Evolutionary conservation across 2,888 invertebrate species (phyloP), one percentile per base, ranked within the genome.

Genomic region (Harpalus rubripes): DNA sequence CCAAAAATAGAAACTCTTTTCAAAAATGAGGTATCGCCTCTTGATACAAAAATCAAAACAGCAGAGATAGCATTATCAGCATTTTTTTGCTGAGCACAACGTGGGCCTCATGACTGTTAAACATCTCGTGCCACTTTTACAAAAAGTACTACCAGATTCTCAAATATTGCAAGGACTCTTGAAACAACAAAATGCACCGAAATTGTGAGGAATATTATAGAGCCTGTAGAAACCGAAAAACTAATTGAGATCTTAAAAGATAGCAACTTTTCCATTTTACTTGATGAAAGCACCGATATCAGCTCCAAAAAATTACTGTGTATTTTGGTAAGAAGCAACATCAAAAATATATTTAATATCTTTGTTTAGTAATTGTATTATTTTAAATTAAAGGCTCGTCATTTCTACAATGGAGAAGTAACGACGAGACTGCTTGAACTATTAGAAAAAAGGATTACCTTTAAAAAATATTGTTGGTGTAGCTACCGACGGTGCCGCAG

Each of bases 31-130:
- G 85, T 22, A 86, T 86, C 81, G 4, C n/a, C 18, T n/a, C 16
- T 22, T 15, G 68, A 68, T 26, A 2, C 1, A 15, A 68, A 18
- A 26, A 32, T 68, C 5, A 18, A 68, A 68, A 32, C 32, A 68
- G 32, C 65, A 1, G 79, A 85, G 32, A 59, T 15, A 10, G 59
- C 58, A n/a, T 63, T 81, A 12, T 79, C 80, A 1, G 68, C 22
- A 18, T 22, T 87, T 81, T 22, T 86, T 87, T 84, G 87, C 87
- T 12, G 86, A 87, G 59, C 87, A 87, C 72, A 87, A 87, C 80
- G 79, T 87, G 15, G 86, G 86, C 5, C 81, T 87, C 58, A 80
- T 74, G 12, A 52, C 84, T 10, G 74, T 85, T 6, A 85, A 87
- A 52, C 86, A 87, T 58, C 85, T 87, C 56, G 59, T 86, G 16